These are phyloP conservation scores for Neotoma lepida DNA, from an alignment of 2,113 vertebrate genomes.

Conservation along the genomic window DNA sequence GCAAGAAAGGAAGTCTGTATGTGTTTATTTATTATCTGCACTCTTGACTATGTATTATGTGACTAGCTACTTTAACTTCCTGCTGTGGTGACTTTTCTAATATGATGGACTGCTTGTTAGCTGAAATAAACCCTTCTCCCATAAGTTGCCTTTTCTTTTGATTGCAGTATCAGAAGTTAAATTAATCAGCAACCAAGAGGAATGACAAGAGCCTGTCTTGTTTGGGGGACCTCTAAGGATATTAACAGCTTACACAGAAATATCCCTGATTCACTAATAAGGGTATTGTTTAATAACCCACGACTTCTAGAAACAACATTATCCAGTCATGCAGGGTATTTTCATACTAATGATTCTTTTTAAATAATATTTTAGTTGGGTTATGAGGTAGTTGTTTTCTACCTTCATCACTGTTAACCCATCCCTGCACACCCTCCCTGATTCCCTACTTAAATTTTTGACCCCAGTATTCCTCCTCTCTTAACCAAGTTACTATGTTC, in stretches of 20 bases:
- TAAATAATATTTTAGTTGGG: not conserved
- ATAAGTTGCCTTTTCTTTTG: not conserved
- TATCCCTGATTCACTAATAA: not conserved
- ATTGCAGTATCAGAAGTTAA: not conserved
- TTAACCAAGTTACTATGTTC: not conserved
- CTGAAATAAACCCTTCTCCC: not conserved
- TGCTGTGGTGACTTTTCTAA: not conserved
- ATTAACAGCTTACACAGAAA: not conserved
- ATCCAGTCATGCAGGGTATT: not conserved
- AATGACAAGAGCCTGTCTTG: not conserved
- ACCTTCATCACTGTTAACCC: not conserved
- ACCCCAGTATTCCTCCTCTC: not conserved
- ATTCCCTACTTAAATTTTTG: not conserved
- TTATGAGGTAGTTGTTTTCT: not conserved
- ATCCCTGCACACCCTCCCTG: not conserved
- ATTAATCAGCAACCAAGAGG: not conserved
- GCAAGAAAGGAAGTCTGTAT: not conserved
- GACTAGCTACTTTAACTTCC: not conserved
- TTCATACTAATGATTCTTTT: not conserved
- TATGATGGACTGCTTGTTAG: not conserved
- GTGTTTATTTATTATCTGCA: not conserved
- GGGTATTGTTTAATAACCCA: not conserved
- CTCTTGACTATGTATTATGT: not conserved
- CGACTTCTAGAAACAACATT: not conserved
- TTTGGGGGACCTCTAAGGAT: not conserved